Evolutionary conservation across 2,797 vertebrate genomes (phyloP), one percentile per base, ranked within the genome.

Genomic region (Nasua narica): DNA sequence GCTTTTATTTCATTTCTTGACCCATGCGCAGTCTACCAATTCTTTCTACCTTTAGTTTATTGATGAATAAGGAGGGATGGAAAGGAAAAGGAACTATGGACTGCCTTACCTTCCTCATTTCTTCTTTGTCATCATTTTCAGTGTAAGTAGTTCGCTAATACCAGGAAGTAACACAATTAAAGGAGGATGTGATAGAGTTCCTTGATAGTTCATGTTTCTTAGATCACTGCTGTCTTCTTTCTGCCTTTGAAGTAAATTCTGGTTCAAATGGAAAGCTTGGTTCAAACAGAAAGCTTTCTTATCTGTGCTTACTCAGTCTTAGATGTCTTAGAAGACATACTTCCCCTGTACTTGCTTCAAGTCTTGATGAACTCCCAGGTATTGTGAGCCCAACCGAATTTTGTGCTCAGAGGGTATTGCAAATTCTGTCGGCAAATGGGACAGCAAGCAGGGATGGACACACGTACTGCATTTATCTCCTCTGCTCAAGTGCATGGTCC

Each of bases 171-270:
- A 65, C 29, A 67, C 16, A 52, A 74, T 62, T 65, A 46, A 79
- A 18, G 54, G 32, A 79, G 32, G 32, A 23, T 40, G 40, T 18
- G 37, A 46, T 16, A 27, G 43, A 46, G 54, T 72, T 90, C 46
- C 56, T 90, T 14, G 25, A 37, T 40, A 29, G 46, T 62, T 85
- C 46, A 32, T 37, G 27, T 46, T 90, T 93, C 54, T 79, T 62
- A 89, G 70, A 94, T 56, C 25, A 48, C 37, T 1, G 14, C 14
- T 69, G 60, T 16, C 58, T 83, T 92, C 85, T 60, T 92, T 72
- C 40, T 86, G 54, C 19, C n/a, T 90, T 93, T 46, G 62, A 96
- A 93, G 62, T 74, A 86, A 74, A n/a, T 67, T 86, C 65, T 86
- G 32, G 19, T 86, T 89, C 46, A 46, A 90, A 90, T 12, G 69